phyloP scores from a whole-genome alignment of 2,888 invertebrate genomes.

The Bursaphelenchus okinawaensis region DNA sequence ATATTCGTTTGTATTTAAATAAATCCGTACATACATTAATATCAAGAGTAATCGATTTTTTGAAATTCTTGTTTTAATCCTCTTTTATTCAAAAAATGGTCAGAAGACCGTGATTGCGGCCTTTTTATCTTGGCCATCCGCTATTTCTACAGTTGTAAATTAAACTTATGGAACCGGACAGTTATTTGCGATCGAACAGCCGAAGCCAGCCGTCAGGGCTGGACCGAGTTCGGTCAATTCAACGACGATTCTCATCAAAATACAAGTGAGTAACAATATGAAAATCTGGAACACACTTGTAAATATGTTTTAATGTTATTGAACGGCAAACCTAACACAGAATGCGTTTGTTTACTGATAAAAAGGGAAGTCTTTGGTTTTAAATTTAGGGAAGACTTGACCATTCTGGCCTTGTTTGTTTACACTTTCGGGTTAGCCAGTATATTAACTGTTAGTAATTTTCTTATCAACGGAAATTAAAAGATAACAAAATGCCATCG shows the following conservation, averaged over 20 bases:
- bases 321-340: too few relatives aligned
- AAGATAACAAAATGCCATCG: too few relatives aligned
- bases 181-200: background rate
- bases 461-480: too few relatives aligned
- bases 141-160: background rate
- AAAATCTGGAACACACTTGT: too few relatives aligned
- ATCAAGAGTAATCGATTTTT: background rate
- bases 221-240: constrained; percentile 49
- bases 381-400: too few relatives aligned
- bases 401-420: too few relatives aligned
- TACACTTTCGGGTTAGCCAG: too few relatives aligned
- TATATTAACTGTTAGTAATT: too few relatives aligned
- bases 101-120: background rate
- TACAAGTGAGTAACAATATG: constrained; percentile 14
- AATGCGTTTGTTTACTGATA: too few relatives aligned
- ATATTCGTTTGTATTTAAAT: background rate
- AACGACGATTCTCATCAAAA: constrained; percentile 45
- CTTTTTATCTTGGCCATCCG: background rate
- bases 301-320: too few relatives aligned
- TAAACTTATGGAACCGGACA: background rate
- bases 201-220: constrained; percentile 49
- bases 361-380: too few relatives aligned
- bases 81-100: background rate
- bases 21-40: background rate
- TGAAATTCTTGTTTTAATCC: background rate